Evolutionary conservation across 2,888 invertebrate genomes (phyloP).

Genomic region (Drosophila tripunctata): DNA sequence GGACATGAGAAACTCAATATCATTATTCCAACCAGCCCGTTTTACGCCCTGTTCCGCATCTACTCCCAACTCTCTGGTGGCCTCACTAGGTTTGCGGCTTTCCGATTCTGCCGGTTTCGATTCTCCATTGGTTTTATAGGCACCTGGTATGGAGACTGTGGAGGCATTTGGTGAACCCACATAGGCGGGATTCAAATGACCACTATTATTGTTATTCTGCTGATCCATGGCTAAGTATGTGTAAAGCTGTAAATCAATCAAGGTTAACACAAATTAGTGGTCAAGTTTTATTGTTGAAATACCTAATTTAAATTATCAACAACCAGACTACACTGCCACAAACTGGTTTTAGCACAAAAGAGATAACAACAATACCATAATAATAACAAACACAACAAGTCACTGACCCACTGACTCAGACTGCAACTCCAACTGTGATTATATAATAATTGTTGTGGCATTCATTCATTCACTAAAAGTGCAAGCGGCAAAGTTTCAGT

Average conservation of each 20-base stretch:
- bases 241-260: slow-evolving; percentile 38
- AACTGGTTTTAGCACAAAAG: slow-evolving; percentile 28
- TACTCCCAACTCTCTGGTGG: not conserved
- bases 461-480: slow-evolving; percentile 61
- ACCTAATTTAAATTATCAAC: slow-evolving; percentile 40
- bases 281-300: slow-evolving; percentile 62
- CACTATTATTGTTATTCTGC: slow-evolving; percentile 47
- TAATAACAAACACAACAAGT: slow-evolving; percentile 35
- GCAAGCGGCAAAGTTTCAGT: slow-evolving; percentile 3
- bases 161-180: slow-evolving; percentile 69
- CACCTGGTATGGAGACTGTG: slow-evolving; percentile 71
- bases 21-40: slow-evolving; percentile 86
- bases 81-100: slow-evolving; percentile 6
- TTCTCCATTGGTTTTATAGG: slow-evolving; percentile 51
- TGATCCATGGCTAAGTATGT: slow-evolving; percentile 26
- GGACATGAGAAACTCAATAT: slow-evolving; percentile 88
- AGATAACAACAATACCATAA: not conserved
- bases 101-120: not conserved
- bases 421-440: slow-evolving; percentile 39
- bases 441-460: slow-evolving; percentile 54
- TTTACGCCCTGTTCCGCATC: slow-evolving; percentile 35
- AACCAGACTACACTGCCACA: not conserved
- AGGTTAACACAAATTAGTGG: slow-evolving; percentile 59
- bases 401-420: slow-evolving; percentile 76
- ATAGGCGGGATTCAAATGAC: slow-evolving; percentile 70